phyloP scores from a whole-genome alignment of 2,888 invertebrate species.

The Corbicula japonica region DNA sequence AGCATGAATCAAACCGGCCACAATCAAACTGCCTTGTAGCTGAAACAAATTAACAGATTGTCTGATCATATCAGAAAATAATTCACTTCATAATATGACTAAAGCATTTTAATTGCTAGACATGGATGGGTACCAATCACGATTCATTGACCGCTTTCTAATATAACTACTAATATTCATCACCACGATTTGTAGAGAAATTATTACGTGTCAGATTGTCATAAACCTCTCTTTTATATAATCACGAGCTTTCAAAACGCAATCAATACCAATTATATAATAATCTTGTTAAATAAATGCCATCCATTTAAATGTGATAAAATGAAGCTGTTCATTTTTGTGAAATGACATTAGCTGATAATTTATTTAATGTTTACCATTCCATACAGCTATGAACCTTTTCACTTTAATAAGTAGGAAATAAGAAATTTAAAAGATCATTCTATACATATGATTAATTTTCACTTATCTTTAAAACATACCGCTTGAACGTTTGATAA shows the following conservation, averaged over 20 bases:
- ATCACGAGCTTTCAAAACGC: no score
- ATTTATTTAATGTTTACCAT: not conserved
- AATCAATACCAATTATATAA: no score
- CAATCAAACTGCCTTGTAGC: conserved; percentile 78
- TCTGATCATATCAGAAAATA: no score
- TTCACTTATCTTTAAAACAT: not conserved
- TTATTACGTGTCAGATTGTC: not conserved
- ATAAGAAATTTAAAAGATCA: not conserved
- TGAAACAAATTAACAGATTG: no score
- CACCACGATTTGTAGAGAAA: no score
- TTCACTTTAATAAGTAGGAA: not conserved
- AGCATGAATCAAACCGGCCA: conserved; percentile 73
- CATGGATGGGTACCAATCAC: no score
- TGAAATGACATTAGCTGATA: no score
- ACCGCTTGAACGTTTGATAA: conserved; percentile 49
- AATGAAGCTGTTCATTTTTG: not conserved
- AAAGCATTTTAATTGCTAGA: no score
- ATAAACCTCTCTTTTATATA: not conserved
- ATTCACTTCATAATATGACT: no score
- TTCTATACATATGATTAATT: not conserved
- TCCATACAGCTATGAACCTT: not conserved
- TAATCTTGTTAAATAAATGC: no score
- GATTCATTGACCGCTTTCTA: no score
- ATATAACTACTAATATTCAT: no score
- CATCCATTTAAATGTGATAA: not conserved